Base-by-base conservation (phyloP, 2,113 vertebrate genomes). In the Piaya cayana region DNA sequence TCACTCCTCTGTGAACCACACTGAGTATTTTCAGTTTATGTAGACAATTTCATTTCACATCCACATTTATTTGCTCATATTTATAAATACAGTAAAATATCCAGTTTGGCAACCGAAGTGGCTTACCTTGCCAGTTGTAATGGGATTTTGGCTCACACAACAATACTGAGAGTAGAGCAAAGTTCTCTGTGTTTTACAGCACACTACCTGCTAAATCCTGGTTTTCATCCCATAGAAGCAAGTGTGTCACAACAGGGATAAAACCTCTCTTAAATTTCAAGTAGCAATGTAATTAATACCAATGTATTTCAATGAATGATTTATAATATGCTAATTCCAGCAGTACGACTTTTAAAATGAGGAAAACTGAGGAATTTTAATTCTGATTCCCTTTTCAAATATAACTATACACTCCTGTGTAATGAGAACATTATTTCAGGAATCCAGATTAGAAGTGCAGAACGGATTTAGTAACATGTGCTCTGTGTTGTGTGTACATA, bases 201-300 rank as follows among this genome's bases (percentile, higher is more conserved):
- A 50, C 26, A 32, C 29, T 53, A 65, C 58, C 29, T 74, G 36
- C n/a, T 84, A 76, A 78, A 77, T 60, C 64, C 69, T 88, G 49
- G 0, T 39, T 52, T 94, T 82, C 19, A 92, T 53, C 11, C 25
- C 47, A 42, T 17, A 83, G 60, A 53, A 89, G 5, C 49, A 88
- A 72, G 34, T 53, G 14, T 27, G 43, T 78, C 47, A 84, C 22
- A 77, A 26, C 12, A 80, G 77, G 36, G 29, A 53, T 78, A 78
- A 56, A 43, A 5, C 5, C 12, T 68, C 19, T 60, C 29, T 67
- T 89, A 77, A 83, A 72, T 93, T 69, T 94, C 58, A 89, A 78
- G 22, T 70, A 85, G 47, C 55, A 63, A 58, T 88, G 21, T 97
- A 95, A 93, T 97, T 90, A 97, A 88, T 97, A 56, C 37, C 59